Evolutionary conservation across 2,888 invertebrate species (phyloP), one percentile per base, ranked within the genome.

Genomic region (Plebejus argus): DNA sequence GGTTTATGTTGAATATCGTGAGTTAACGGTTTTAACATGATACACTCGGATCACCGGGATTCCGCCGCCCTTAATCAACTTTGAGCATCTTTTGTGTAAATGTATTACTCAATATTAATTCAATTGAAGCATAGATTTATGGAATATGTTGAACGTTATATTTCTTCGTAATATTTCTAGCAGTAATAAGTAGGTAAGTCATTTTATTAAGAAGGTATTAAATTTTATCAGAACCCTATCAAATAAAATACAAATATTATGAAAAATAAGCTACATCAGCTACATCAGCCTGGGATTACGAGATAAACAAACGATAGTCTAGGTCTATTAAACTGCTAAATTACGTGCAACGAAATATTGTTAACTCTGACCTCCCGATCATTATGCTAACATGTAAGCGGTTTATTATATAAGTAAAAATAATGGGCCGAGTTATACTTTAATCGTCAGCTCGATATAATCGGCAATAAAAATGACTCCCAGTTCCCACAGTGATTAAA

Each of bases 401-500:
- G 28, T 66, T 66, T 66, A 61, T 61, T 58, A 20, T 58, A 20
- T 58, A 58, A 66, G 28, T 66, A 66, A 66, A 66, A 66, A 66
- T 66, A 33, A 66, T 66, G 28, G 66, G 15, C 71, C n/a, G 0
- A 39, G 45, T 72, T 39, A 20, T 45, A 39, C 20, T 72, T 20
- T 72, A 72, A 72, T 45, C 72, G 45, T 39, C 71, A 20, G 71
- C 10, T 8, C 39, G 72, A 39, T 72, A 79, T 77, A 80, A 70
- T 56, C 70, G 70, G 85, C 86, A 85, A 88, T 90, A 88, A 89
- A 86, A 89, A 88, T 87, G 89, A 28, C 20, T 89, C 18, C 5
- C 84, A 83, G 84, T 87, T 93, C 92, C 91, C 93, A 93, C 92
- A 92, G 85, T 88, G 91, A 91, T 93, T 91, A 92, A 89, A 84